phyloP scores from a whole-genome alignment of 2,113 vertebrate species.

The Rhinoptilus africanus region DNA sequence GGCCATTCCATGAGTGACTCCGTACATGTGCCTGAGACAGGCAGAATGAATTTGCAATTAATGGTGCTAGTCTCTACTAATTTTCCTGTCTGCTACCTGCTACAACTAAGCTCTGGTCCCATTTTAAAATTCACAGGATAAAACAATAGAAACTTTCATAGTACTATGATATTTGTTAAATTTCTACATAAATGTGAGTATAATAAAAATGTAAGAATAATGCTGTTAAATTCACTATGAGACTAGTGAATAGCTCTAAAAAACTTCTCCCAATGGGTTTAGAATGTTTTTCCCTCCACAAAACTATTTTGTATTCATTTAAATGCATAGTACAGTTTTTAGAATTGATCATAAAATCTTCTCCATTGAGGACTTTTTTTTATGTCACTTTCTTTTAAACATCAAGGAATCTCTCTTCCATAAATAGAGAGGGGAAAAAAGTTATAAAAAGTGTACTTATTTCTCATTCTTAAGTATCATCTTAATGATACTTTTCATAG shows the following conservation, averaged over 20 bases:
- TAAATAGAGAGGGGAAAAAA: neutral
- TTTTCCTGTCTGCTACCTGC: neutral
- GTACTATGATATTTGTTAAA: neutral
- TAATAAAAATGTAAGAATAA: neutral
- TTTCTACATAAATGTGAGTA: neutral
- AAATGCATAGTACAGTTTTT: neutral
- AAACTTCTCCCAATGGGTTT: neutral
- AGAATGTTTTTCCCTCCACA: neutral
- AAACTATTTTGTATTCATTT: neutral
- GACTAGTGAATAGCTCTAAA: neutral
- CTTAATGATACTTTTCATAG: too few species aligned
- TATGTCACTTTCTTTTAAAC: neutral
- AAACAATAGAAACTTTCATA: neutral
- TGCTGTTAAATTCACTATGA: neutral
- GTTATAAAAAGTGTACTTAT: neutral
- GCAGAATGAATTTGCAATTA: neutral
- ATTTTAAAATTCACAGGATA: neutral
- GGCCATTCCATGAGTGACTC: neutral
- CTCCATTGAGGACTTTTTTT: neutral
- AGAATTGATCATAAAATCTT: neutral
- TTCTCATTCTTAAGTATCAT: neutral
- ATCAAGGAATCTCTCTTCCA: neutral
- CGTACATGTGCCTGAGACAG: neutral
- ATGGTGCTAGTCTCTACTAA: neutral
- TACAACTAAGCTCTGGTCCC: neutral